Evolutionary conservation across 2,888 invertebrate genomes (phyloP).

Genomic region (Cheilosia urbana): DNA sequence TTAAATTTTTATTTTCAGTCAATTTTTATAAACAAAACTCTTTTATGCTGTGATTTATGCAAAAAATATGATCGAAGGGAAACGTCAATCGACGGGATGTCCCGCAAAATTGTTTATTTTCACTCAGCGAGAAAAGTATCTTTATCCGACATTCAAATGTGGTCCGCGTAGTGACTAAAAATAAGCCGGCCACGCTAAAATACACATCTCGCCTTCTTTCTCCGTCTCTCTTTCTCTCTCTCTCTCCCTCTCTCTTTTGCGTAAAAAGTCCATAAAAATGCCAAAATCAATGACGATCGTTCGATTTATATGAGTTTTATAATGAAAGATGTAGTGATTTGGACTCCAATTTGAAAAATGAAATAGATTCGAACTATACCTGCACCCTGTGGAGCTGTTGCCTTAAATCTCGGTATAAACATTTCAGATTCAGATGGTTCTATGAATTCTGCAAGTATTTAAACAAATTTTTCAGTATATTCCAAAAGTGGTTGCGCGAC

Average conservation of each 20-base stretch:
- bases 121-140: not conserved
- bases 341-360: not conserved
- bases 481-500: constrained; percentile 23
- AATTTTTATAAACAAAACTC: constrained; percentile 65
- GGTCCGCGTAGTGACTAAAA: constrained; percentile 55
- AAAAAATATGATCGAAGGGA: constrained; percentile 57
- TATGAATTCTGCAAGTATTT: constrained; percentile 85
- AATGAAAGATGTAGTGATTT: constrained; percentile 57
- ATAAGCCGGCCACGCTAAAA: constrained; percentile 57
- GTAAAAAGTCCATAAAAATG: constrained; percentile 48
- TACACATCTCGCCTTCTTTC: not conserved
- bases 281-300: constrained; percentile 30
- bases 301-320: constrained; percentile 14
- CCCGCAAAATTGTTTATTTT: constrained; percentile 47
- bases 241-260: not conserved
- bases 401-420: constrained; percentile 93
- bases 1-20: too few species aligned
- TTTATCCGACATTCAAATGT: constrained; percentile 39
- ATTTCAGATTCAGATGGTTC: constrained; percentile 86
- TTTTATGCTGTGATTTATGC: constrained; percentile 49
- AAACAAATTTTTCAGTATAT: constrained; percentile 23
- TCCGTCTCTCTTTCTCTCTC: not conserved
- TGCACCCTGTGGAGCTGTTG: constrained; percentile 86
- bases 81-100: constrained; percentile 59
- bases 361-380: constrained; percentile 77